phyloP scores from a whole-genome alignment of 2,888 invertebrate genomes.

The Brenthis daphne region DNA sequence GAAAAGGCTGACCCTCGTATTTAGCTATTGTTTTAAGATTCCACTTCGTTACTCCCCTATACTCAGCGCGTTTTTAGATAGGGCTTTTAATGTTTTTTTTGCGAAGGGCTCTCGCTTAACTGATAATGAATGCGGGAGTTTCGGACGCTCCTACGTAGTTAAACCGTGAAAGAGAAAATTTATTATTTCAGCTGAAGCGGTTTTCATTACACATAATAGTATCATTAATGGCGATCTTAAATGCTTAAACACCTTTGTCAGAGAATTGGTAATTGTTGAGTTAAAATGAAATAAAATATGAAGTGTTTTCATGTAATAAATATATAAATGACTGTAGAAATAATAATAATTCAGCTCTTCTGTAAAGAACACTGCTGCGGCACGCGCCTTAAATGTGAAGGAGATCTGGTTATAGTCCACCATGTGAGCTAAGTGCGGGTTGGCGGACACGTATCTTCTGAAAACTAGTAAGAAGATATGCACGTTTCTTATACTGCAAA shows the following conservation, averaged over 20 bases:
- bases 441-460: too few relatives aligned
- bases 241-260: conserved; percentile 64
- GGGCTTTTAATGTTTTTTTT: conserved; percentile 71
- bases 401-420: too few relatives aligned
- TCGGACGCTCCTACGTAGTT: conserved; percentile 55
- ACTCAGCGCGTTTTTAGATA: conserved; percentile 65
- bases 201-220: conserved; percentile 67
- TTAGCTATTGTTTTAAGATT: conserved; percentile 82
- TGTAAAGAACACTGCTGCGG: too few relatives aligned
- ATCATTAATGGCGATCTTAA: conserved; percentile 64
- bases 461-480: too few relatives aligned
- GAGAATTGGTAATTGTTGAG: conserved; percentile 16
- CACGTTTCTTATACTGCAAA: too few relatives aligned
- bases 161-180: conserved; percentile 69
- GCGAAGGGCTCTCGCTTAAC: conserved; percentile 72
- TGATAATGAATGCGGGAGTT: conserved; percentile 73
- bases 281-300: neutral
- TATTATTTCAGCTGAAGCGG: conserved; percentile 70
- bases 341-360: too few relatives aligned
- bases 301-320: neutral
- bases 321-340: too few relatives aligned
- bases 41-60: conserved; percentile 78
- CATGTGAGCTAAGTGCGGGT: too few relatives aligned
- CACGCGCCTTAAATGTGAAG: too few relatives aligned
- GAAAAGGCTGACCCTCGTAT: conserved; percentile 70